phyloP scores from a whole-genome alignment of 2,888 invertebrate species.

The Gari tellinella region DNA sequence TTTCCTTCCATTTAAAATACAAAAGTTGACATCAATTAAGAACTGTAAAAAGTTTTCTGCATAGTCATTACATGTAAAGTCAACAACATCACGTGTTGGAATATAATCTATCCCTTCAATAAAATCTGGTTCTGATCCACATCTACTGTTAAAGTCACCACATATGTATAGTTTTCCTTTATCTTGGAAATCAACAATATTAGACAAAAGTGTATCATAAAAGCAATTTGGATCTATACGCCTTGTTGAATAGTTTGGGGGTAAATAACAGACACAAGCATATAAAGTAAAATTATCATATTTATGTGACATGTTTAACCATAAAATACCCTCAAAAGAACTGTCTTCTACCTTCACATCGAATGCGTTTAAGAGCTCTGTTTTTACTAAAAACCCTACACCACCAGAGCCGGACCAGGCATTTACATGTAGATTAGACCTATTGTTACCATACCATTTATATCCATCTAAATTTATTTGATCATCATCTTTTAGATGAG shows the following conservation, averaged over 20 bases:
- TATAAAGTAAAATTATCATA: not conserved
- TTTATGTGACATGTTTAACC: not conserved
- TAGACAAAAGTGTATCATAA: not conserved
- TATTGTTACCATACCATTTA: conserved; percentile 5
- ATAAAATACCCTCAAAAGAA: conserved; percentile 4
- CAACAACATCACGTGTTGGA: not conserved
- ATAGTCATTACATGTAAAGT: not conserved
- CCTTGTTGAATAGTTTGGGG: conserved; percentile 1
- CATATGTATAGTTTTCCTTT: not conserved
- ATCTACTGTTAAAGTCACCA: conserved; percentile 3
- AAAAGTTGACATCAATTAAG: not conserved
- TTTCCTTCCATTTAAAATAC: conserved; percentile 6
- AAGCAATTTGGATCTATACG: not conserved
- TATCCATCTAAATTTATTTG: not conserved
- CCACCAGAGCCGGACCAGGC: conserved; percentile 8
- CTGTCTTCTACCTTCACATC: not conserved
- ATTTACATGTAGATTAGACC: not conserved
- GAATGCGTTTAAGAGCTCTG: not conserved
- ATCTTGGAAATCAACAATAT: not conserved
- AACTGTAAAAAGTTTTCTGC: not conserved
- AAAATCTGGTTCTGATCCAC: not conserved
- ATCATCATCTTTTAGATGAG: not conserved
- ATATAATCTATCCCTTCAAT: not conserved
- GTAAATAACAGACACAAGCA: not conserved
- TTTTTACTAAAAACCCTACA: conserved; percentile 5